phyloP scores from a whole-genome alignment of 2,888 invertebrate genomes.

The Drosophila incognita region DNA sequence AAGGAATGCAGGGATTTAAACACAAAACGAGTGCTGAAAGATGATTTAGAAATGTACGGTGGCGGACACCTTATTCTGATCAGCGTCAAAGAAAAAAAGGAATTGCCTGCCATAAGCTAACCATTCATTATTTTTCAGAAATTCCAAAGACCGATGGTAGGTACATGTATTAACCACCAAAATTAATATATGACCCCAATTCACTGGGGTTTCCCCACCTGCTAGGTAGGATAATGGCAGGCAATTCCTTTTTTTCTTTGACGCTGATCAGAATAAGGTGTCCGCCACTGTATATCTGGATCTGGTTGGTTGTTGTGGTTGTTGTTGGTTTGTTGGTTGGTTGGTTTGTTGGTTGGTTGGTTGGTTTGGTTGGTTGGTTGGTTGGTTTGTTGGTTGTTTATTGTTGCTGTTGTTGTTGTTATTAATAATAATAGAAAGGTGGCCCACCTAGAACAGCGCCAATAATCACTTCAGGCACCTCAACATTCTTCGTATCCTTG shows the following conservation, averaged over 20 bases:
- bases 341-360: conserved; percentile 23
- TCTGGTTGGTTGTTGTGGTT: conserved; percentile 25
- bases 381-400: conserved; percentile 27
- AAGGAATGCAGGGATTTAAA: conserved; percentile 29
- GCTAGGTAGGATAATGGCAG: no score
- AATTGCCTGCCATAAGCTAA: no score
- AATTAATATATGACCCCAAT: no score
- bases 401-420: conserved; percentile 48
- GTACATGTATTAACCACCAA: no score
- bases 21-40: conserved; percentile 20
- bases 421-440: conserved; percentile 84
- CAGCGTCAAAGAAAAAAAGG: no score
- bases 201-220: no score
- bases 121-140: no score
- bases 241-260: no score
- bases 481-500: conserved; percentile 95
- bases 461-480: conserved; percentile 98
- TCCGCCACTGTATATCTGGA: conserved; percentile 7
- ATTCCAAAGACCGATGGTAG: no score
- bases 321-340: conserved; percentile 25
- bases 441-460: conserved; percentile 96
- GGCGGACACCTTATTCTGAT: no score
- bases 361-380: conserved; percentile 26
- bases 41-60: conserved; percentile 33
- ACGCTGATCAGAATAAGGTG: no score